Evolutionary conservation across 2,113 vertebrate genomes (phyloP).

Genomic region (Nipponia nippon): DNA sequence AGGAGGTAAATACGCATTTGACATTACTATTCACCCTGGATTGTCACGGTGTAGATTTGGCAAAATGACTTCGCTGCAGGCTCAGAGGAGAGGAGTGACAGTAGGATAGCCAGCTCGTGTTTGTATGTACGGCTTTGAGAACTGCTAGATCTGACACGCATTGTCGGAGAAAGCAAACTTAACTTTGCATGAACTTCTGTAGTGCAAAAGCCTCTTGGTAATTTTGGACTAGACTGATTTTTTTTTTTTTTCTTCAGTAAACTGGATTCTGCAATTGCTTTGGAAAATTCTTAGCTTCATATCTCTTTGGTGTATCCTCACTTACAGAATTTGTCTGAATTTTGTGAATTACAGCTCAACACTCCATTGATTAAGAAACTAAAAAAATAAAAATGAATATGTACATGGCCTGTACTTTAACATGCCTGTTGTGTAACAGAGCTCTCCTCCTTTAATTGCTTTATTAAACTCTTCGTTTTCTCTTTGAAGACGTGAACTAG

Average conservation of each 20-base stretch:
- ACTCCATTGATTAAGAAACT: background rate
- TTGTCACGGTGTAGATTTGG: background rate
- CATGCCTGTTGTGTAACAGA: slow-evolving; percentile 38
- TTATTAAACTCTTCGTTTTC: slow-evolving; percentile 62
- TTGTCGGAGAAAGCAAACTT: background rate
- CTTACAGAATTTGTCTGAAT: background rate
- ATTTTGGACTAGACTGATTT: background rate
- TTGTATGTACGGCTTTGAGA: background rate
- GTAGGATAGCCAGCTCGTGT: background rate
- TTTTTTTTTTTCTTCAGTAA: background rate
- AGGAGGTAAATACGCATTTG: background rate
- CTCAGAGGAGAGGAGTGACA: background rate
- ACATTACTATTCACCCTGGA: background rate
- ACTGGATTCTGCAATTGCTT: background rate
- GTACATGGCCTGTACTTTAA: background rate
- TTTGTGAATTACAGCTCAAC: background rate
- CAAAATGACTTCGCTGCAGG: background rate
- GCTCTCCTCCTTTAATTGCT: slow-evolving; percentile 57
- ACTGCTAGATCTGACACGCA: background rate
- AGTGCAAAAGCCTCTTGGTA: background rate
- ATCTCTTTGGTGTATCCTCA: background rate
- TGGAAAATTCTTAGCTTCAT: background rate
- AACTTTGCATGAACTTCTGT: background rate
- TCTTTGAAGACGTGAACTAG: slow-evolving; percentile 59
- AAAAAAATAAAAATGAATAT: background rate